These are phyloP conservation scores for Ophraella communa DNA, from an alignment of 2,888 invertebrate species.

Conservation along the genomic window DNA sequence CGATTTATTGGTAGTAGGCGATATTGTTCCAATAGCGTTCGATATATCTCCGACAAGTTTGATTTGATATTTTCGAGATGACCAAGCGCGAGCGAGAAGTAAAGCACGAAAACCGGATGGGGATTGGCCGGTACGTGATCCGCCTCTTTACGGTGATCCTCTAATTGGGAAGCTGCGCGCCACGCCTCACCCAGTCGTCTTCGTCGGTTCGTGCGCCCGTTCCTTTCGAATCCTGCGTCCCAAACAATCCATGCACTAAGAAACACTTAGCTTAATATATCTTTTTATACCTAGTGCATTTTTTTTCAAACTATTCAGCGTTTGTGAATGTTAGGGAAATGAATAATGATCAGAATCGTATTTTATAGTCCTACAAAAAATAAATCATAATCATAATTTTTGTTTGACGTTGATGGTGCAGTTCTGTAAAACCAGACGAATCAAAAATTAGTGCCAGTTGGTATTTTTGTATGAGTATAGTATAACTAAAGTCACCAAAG, in stretches of 20 bases:
- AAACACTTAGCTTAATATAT: too few species aligned
- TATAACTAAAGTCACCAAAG: too few species aligned
- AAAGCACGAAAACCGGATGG: slow-evolving; percentile 15
- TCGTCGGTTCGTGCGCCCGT: slow-evolving; percentile 38
- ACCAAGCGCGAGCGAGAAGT: slow-evolving; percentile 15
- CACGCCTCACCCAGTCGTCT: slow-evolving; percentile 48
- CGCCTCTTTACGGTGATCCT: slow-evolving; percentile 48
- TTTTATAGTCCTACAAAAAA: too few species aligned
- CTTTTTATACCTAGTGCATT: background rate
- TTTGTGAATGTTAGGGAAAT: too few species aligned
- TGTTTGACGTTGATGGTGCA: too few species aligned
- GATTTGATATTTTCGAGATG: slow-evolving; percentile 8
- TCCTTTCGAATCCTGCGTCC: background rate
- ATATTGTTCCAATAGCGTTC: background rate
- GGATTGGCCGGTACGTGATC: slow-evolving; percentile 48
- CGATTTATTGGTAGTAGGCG: background rate
- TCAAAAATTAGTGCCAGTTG: too few species aligned
- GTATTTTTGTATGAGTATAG: too few species aligned
- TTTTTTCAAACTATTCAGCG: too few species aligned
- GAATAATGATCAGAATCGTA: too few species aligned
- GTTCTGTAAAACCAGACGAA: too few species aligned
- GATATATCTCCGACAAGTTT: slow-evolving; percentile 8
- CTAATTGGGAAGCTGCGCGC: slow-evolving; percentile 53
- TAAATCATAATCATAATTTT: too few species aligned
- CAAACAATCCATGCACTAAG: background rate